These are phyloP conservation scores for Trachymyrmex septentrionalis DNA, from an alignment of 1,140 invertebrate species.

Conservation along the genomic window DNA sequence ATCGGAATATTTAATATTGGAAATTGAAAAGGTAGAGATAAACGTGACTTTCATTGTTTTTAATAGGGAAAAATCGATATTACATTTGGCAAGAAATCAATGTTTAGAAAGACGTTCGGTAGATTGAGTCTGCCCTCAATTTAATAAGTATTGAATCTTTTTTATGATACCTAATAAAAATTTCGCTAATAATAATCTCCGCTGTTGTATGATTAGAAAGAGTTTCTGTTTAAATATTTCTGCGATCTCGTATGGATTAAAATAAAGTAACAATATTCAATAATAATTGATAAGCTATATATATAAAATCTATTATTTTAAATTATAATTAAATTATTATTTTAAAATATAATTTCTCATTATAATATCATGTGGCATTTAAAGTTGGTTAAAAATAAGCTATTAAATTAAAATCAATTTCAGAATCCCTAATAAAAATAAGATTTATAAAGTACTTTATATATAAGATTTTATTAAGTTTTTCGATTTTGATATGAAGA, in stretches of 20 bases:
- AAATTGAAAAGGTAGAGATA: constrained; percentile 13
- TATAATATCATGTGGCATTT: neutral
- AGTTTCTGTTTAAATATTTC: neutral
- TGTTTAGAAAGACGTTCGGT: neutral
- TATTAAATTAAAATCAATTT: constrained; percentile 3
- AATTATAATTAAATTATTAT: neutral
- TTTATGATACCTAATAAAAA: constrained; percentile 22
- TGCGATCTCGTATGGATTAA: neutral
- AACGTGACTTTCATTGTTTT: neutral
- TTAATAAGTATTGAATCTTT: neutral
- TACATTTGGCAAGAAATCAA: neutral
- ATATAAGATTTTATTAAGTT: neutral
- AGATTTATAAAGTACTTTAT: neutral
- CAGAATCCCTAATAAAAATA: neutral
- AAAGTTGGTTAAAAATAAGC: constrained; percentile 6
- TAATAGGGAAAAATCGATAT: neutral
- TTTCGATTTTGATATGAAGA: neutral
- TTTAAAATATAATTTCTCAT: constrained; percentile 9
- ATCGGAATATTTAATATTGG: constrained; percentile 13
- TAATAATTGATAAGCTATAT: neutral
- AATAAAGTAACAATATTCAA: neutral
- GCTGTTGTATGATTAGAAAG: neutral
- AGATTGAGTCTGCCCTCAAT: neutral
- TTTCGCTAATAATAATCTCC: neutral
- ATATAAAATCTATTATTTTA: neutral